Percentiles rank a stretch among this genome's conserved stretches.
Conservation (phyloP, 2,888 invertebrate genomes). For the Drosophila longiperda region DNA sequence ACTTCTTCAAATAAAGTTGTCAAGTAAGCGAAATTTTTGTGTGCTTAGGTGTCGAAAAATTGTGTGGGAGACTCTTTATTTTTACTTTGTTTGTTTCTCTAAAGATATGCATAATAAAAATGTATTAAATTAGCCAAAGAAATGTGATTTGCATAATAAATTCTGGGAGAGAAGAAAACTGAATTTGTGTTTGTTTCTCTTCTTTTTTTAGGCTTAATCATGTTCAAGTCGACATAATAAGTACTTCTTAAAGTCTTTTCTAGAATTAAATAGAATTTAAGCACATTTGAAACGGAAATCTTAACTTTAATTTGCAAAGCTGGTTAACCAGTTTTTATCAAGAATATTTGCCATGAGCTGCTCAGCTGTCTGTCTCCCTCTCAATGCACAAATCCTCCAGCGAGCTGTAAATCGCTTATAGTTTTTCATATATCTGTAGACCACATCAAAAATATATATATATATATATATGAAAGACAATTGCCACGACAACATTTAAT, state of each 20-base stretch:
- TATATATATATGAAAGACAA: conserved; percentile 51
- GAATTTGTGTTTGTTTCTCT: neutral
- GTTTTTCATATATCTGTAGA: conserved; percentile 35
- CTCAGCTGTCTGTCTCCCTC: neutral
- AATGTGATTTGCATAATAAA: conserved; percentile 50
- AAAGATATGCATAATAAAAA: conserved; percentile 39
- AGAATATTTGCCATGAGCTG: neutral
- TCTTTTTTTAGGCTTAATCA: neutral
- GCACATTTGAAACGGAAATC: conserved; percentile 1
- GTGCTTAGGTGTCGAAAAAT: conserved; percentile 36
- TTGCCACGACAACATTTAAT: conserved; percentile 57
- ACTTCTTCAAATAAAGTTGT: conserved; percentile 54
- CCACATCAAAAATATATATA: conserved; percentile 55
- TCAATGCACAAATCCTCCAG: conserved; percentile 35
- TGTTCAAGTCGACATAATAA: neutral
- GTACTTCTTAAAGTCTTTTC: neutral
- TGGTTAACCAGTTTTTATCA: neutral
- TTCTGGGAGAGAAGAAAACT: neutral
- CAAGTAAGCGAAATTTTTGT: conserved; percentile 35
- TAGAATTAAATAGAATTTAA: conserved; percentile 1
- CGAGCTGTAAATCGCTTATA: conserved; percentile 56
- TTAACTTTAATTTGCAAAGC: neutral
- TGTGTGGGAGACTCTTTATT: conserved; percentile 4
- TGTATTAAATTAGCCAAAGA: conserved; percentile 48
- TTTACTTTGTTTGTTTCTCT: conserved; percentile 10